phyloP scores from a whole-genome alignment of 2,113 vertebrate species.

The Piprites chloris region DNA sequence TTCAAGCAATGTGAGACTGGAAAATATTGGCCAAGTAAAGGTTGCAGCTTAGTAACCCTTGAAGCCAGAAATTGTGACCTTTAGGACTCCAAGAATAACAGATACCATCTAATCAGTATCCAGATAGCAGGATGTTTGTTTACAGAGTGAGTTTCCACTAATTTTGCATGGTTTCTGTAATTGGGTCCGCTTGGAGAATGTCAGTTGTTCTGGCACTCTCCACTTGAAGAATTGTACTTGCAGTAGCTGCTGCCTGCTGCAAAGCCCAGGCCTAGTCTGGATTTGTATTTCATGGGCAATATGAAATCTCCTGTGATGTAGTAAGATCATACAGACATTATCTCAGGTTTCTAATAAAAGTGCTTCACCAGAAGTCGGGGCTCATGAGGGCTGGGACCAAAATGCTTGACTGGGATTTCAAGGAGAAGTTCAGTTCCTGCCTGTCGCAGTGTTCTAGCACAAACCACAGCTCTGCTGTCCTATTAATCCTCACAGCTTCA shows the following conservation, averaged over 20 bases:
- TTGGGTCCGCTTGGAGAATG: not conserved
- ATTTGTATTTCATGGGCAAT: not conserved
- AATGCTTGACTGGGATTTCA: not conserved
- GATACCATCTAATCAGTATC: slow-evolving; percentile 62
- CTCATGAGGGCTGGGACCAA: not conserved
- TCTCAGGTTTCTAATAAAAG: not conserved
- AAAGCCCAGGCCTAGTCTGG: not conserved
- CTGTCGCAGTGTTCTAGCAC: not conserved
- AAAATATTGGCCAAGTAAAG: slow-evolving; percentile 63
- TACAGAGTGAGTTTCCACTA: slow-evolving; percentile 60
- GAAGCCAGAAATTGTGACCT: slow-evolving; percentile 67
- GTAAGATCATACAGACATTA: not conserved
- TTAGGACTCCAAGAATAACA: slow-evolving; percentile 51
- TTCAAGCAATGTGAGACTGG: slow-evolving; percentile 58
- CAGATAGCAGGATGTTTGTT: slow-evolving; percentile 62
- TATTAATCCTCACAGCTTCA: not conserved
- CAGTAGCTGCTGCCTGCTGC: not conserved
- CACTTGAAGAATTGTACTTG: not conserved
- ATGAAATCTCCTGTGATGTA: not conserved
- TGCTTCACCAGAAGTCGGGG: not conserved
- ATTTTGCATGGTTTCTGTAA: slow-evolving; percentile 49
- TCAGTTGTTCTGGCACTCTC: not conserved
- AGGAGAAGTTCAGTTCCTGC: not conserved
- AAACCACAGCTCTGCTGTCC: not conserved
- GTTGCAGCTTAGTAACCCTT: slow-evolving; percentile 62